phyloP scores from a whole-genome alignment of 2,888 invertebrate species.

The Seladonia tumulorum region DNA sequence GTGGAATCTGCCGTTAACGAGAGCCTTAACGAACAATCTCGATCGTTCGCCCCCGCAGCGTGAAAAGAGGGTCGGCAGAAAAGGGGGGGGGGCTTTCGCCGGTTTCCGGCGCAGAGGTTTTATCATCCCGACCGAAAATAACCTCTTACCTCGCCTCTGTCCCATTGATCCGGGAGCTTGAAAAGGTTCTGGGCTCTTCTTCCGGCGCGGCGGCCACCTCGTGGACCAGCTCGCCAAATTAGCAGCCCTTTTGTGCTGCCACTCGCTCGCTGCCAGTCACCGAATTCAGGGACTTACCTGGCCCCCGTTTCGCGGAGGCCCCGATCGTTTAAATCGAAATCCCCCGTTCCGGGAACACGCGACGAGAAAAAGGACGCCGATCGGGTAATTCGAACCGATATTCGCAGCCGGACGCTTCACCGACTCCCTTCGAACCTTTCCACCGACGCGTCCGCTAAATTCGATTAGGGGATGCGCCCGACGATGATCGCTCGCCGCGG shows the following conservation, averaged over 20 bases:
- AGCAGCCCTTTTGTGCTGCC: conserved; percentile 72
- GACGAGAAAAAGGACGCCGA: conserved; percentile 19
- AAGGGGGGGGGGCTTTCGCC: conserved; percentile 4
- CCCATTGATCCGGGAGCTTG: conserved; percentile 56
- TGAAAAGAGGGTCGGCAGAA: conserved; percentile 19
- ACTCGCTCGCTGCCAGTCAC: conserved; percentile 67
- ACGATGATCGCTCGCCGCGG: not conserved
- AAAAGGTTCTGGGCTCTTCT: conserved; percentile 14
- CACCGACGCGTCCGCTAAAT: conserved; percentile 20
- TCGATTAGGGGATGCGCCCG: conserved; percentile 22
- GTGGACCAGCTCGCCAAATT: conserved; percentile 64
- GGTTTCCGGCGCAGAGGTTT: conserved; percentile 42
- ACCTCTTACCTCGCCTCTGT: conserved; percentile 32
- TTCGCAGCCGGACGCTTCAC: conserved; percentile 9
- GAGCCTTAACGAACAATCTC: not conserved
- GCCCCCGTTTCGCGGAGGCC: not conserved
- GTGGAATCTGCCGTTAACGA: not conserved
- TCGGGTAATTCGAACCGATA: conserved; percentile 39
- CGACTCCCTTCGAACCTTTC: not conserved
- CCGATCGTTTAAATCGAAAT: conserved; percentile 55
- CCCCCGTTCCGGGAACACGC: conserved; percentile 56
- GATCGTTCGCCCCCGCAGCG: conserved; percentile 24
- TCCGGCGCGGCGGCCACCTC: conserved; percentile 22
- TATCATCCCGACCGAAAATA: conserved; percentile 55
- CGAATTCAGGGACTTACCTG: conserved; percentile 67